Base-by-base conservation (phyloP, 2,888 invertebrate genomes). In the Acronicta alni region DNA sequence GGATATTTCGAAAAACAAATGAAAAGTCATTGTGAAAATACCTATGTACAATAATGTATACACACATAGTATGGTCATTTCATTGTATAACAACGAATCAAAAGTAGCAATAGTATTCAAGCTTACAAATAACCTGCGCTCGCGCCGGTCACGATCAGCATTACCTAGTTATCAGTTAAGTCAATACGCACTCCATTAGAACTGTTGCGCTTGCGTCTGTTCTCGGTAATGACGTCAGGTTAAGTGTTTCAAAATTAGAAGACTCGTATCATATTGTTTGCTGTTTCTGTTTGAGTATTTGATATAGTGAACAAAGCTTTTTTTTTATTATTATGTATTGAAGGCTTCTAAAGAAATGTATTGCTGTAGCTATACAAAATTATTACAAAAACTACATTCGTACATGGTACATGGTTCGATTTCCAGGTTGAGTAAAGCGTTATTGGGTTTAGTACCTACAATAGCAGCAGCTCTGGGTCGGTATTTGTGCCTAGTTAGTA, bases 71-170 rank as follows among this genome's bases (percentile, higher is more conserved):
- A 23, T 4, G 5, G 20, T 20, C 23, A 1, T 26, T 26, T 26
- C 26, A 26, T 23, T 4, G 23, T 23, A 23, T 26, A 9, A 26
- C 12, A 30, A 12, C 12, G 12, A 30, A 30, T 12, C 4, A 10
- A 12, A 30, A 12, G 10, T 30, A 12, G 2, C 12, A 1, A 30
- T 12, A 3, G n/a, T 35, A n/a, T n/a, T 1, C 35, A 35, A n/a
- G 35, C 35, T 7, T n/a, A 66, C 49, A 73, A 69, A 66, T 61
- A 56, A 48, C 53, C 35, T 17, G 44, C 30, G 18, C 41, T 0
- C 3, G 63, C 35, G 16, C 46, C 38, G 37, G 66, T 73, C 74
- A 76, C 73, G 70, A 76, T 43, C 41, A 47, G 30, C 42, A 41
- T 15, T 54, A 37, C 37, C 45, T 45, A 59, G 60, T 59, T 74